phyloP scores from a whole-genome alignment of 2,797 vertebrate species.

The Ara ararauna region DNA sequence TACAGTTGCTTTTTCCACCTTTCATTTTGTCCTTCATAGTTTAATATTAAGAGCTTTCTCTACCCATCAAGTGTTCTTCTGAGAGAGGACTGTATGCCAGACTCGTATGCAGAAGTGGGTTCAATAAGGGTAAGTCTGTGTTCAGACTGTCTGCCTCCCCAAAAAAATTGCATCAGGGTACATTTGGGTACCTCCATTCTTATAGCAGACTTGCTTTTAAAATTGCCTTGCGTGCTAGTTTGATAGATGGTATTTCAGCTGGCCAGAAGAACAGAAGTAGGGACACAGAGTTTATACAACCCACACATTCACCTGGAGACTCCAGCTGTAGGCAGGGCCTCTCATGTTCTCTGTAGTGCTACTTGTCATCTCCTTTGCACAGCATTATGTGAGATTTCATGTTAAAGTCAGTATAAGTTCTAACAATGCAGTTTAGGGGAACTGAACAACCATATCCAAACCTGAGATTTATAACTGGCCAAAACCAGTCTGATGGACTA shows the following conservation, averaged over 20 bases:
- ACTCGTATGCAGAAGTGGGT: not conserved
- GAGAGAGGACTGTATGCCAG: not conserved
- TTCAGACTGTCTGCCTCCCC: not conserved
- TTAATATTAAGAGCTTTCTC: not conserved
- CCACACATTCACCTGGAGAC: not conserved
- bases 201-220: not conserved
- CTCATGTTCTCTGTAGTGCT: not conserved
- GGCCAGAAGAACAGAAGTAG: not conserved
- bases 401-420: not conserved
- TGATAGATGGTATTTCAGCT: not conserved
- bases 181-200: not conserved
- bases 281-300: not conserved
- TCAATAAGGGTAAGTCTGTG: not conserved
- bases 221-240: not conserved
- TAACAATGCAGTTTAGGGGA: not conserved
- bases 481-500: not conserved
- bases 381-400: not conserved
- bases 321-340: not conserved
- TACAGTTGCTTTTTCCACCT: not conserved
- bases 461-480: not conserved
- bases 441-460: not conserved
- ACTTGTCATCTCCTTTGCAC: not conserved
- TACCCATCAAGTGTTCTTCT: not conserved
- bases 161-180: not conserved
- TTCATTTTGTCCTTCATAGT: not conserved